Base-by-base conservation (phyloP, 2,888 invertebrate species). In the Ceriagrion tenellum region DNA sequence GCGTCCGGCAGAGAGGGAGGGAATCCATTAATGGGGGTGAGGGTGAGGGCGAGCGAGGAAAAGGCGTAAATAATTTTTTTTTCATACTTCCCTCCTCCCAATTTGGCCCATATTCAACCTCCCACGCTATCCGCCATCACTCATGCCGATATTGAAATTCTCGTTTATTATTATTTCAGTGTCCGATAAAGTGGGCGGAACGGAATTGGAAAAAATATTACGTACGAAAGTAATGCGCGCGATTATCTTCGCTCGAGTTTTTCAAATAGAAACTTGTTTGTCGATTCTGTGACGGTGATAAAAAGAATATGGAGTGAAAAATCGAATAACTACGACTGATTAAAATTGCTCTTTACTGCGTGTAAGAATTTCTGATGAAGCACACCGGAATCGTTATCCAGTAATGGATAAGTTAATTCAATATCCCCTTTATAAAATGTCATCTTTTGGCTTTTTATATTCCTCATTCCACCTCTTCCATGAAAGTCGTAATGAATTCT, bases 21-120 rank as follows among this genome's bases (percentile, higher is more conserved):
- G 35, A 81, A 81, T 81, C 81, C 81, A 81, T 81, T 81, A 81
- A 81, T 30, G 3, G 81, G 81, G 30, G 81, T 35, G 18, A 35
- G 35, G 18, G 81, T 16, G 81, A 16, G 81, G 81, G 18, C 81
- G 35, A 13, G 81, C 4, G 81, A 16, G 30, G 69, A 81, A 13
- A 81, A 35, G 0, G 18, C 13, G 35, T 35, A 35, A 81, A 81
- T 81, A 81, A 26, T 35, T 81, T 81, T 81, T 74, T 81, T 81
- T 35, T 30, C 81, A 0, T 20, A n/a, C 69, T 69, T 59, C 59
- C 59, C 59, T 59, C 69, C 26, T 18, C 69, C 10, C 81, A 16
- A n/a, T 47, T 47, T 81, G 81, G 81, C 81, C 81, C 81, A 81
- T 81, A 81, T 81, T 81, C 81, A 35, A 81, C 81, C 81, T 35